These are phyloP conservation scores for Anthonomus grandis DNA, from an alignment of 1,140 invertebrate genomes.

Conservation along the genomic window DNA sequence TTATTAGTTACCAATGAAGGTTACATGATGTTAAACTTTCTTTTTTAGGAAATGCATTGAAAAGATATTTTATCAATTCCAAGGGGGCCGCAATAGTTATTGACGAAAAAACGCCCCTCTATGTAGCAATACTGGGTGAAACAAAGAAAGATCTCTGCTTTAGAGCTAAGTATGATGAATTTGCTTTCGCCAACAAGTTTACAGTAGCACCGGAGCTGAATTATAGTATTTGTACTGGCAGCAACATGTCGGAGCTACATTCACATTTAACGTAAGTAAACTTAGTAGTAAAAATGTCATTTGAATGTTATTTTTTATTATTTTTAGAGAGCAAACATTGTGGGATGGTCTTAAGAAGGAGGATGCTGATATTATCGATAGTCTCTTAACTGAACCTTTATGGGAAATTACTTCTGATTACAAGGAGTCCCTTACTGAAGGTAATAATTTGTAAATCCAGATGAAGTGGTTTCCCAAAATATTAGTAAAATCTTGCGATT, in stretches of 20 bases:
- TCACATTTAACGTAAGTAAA: slow-evolving; percentile 54
- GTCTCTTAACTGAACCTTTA: slow-evolving; percentile 74
- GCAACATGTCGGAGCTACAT: slow-evolving; percentile 73
- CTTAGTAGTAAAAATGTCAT: too few relatives aligned
- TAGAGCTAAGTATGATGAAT: slow-evolving; percentile 70
- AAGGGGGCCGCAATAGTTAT: slow-evolving; percentile 77
- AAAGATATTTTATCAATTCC: slow-evolving; percentile 80
- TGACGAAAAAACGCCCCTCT: slow-evolving; percentile 71
- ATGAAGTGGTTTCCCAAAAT: slow-evolving; percentile 2
- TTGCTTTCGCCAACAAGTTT: slow-evolving; percentile 69
- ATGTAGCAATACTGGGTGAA: slow-evolving; percentile 65
- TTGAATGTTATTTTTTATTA: background rate
- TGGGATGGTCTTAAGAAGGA: slow-evolving; percentile 78
- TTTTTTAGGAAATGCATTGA: slow-evolving; percentile 59
- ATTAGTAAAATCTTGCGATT: slow-evolving; percentile 1
- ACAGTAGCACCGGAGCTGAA: slow-evolving; percentile 66
- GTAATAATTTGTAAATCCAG: slow-evolving; percentile 27
- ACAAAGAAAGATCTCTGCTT: slow-evolving; percentile 67
- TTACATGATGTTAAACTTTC: background rate
- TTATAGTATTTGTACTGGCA: slow-evolving; percentile 76
- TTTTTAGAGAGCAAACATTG: slow-evolving; percentile 61
- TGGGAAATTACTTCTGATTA: slow-evolving; percentile 74
- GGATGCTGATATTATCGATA: slow-evolving; percentile 69
- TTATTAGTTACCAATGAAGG: background rate
- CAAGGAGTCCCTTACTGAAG: slow-evolving; percentile 62